Evolutionary conservation across 2,797 vertebrate genomes (phyloP).

Genomic region (Spheniscus humboldti): DNA sequence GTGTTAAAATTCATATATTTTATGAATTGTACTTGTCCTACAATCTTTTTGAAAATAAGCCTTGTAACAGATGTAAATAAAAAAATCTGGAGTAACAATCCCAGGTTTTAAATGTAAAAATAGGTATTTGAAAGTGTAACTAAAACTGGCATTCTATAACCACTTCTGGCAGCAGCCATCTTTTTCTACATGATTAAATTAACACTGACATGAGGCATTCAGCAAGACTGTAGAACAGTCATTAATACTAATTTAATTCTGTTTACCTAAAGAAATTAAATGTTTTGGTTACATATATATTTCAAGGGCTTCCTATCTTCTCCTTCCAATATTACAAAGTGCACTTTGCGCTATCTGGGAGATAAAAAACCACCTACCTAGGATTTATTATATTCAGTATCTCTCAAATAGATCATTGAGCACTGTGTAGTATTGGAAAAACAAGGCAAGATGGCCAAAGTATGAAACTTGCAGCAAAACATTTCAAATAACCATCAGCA

Average conservation of each 20-base stretch:
- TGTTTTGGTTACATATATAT: slow-evolving; percentile 14
- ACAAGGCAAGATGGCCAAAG: slow-evolving; percentile 18
- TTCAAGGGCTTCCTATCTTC: neutral
- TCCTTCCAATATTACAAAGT: slow-evolving; percentile 49
- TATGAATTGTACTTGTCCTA: neutral
- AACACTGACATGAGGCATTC: slow-evolving; percentile 2
- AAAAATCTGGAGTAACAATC: neutral
- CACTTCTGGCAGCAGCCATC: slow-evolving; percentile 22
- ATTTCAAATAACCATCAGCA: neutral
- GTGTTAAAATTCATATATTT: neutral
- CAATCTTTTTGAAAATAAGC: neutral
- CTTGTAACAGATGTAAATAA: neutral
- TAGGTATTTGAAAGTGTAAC: neutral
- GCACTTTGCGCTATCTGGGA: slow-evolving; percentile 10
- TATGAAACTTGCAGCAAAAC: slow-evolving; percentile 8
- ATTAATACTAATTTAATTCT: slow-evolving; percentile 48
- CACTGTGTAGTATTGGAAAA: slow-evolving; percentile 8
- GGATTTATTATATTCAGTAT: slow-evolving; percentile 7
- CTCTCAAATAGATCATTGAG: slow-evolving; percentile 6
- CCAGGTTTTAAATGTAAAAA: neutral
- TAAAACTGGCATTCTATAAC: neutral
- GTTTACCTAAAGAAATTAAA: slow-evolving; percentile 38
- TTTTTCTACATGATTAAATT: slow-evolving; percentile 7
- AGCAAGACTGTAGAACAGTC: neutral
- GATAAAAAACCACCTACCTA: slow-evolving; percentile 31